Evolutionary conservation across 2,888 invertebrate genomes (phyloP).

Genomic region (Melanargia galathea): DNA sequence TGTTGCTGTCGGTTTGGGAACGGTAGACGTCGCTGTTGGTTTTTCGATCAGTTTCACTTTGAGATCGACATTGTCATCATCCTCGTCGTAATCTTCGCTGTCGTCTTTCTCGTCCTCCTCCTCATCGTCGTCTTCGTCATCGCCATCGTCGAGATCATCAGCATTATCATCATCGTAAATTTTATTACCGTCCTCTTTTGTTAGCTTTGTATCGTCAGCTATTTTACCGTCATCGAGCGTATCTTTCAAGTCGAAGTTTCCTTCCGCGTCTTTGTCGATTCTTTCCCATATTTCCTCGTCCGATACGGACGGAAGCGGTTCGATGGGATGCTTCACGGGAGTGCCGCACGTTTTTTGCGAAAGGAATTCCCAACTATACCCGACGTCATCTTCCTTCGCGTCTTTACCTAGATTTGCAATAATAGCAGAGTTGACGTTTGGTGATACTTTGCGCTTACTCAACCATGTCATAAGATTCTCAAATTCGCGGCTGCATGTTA

Average conservation of each 20-base stretch:
- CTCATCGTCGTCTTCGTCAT: conserved; percentile 61
- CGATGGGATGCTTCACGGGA: conserved; percentile 60
- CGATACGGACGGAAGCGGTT: conserved; percentile 61
- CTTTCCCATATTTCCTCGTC: conserved; percentile 78
- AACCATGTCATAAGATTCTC: conserved; percentile 85
- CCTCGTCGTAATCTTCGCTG: conserved; percentile 61
- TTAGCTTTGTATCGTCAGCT: conserved; percentile 54
- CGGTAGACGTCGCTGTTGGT: conserved; percentile 43
- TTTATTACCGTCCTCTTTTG: conserved; percentile 55
- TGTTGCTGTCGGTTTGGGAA: conserved; percentile 39
- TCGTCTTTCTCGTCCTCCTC: conserved; percentile 64
- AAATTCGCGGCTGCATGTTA: conserved; percentile 86
- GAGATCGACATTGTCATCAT: conserved; percentile 67
- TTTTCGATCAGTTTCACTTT: conserved; percentile 68
- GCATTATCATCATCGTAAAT: conserved; percentile 54
- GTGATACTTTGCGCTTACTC: conserved; percentile 81
- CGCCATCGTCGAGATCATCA: conserved; percentile 63
- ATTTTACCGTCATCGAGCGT: conserved; percentile 71
- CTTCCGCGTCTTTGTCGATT: conserved; percentile 66
- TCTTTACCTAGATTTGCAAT: conserved; percentile 70
- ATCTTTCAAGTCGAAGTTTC: conserved; percentile 70
- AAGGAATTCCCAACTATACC: conserved; percentile 76
- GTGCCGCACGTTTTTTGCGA: conserved; percentile 71
- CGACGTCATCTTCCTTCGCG: conserved; percentile 61
- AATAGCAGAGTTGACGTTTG: conserved; percentile 67